Conservation (phyloP, 2,113 vertebrate genomes). For the Periophthalmus modestus region DNA sequence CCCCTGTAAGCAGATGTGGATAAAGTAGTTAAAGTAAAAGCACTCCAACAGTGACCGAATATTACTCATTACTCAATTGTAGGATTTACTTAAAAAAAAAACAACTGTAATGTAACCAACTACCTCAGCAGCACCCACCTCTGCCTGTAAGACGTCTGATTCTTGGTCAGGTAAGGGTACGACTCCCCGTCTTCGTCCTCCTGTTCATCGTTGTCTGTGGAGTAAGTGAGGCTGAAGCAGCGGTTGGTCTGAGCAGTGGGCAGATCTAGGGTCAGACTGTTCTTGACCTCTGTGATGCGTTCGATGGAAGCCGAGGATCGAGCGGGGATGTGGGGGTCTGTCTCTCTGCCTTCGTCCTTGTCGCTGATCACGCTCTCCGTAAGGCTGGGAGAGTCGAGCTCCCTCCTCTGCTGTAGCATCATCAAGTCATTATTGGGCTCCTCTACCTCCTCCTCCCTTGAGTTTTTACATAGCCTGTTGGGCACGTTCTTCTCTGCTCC, state of each 20-base stretch:
- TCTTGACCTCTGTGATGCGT: slow-evolving; percentile 78
- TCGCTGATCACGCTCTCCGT: slow-evolving; percentile 74
- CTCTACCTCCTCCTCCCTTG: slow-evolving; percentile 56
- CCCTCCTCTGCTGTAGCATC: slow-evolving; percentile 65
- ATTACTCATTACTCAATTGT: not conserved
- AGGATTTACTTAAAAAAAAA: no score
- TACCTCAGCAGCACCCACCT: not conserved
- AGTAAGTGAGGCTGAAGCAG: slow-evolving; percentile 82
- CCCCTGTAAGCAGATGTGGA: slow-evolving; percentile 30
- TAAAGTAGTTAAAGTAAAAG: not conserved
- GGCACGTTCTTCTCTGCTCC: slow-evolving; percentile 51
- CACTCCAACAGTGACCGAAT: no score
- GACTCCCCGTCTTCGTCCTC: slow-evolving; percentile 60
- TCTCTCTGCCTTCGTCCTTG: slow-evolving; percentile 76
- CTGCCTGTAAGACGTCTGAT: slow-evolving; percentile 72
- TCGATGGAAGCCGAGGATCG: slow-evolving; percentile 71
- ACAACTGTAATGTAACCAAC: not conserved
- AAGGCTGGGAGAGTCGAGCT: slow-evolving; percentile 72
- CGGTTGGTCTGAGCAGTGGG: slow-evolving; percentile 86
- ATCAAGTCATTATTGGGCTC: slow-evolving; percentile 78
- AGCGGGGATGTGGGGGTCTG: slow-evolving; percentile 50
- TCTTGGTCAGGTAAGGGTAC: slow-evolving; percentile 70
- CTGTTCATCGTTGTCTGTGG: slow-evolving; percentile 83
- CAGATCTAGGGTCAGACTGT: slow-evolving; percentile 76
- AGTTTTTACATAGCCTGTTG: slow-evolving; percentile 55